Conservation (phyloP, 1,140 invertebrate genomes). For the Calycopis cecrops region DNA sequence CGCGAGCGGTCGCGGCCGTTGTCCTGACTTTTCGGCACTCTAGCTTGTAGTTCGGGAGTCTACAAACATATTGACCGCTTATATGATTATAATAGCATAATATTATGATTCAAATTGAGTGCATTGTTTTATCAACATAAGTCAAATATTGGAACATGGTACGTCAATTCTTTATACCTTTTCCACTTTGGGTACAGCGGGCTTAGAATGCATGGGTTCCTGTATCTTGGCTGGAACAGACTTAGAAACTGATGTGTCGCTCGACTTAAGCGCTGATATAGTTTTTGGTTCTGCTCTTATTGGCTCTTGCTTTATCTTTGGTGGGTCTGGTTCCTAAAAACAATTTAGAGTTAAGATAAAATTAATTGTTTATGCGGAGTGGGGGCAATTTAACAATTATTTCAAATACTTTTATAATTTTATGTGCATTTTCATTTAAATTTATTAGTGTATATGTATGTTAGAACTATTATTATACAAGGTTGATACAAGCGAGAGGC, state of each 20-base stretch:
- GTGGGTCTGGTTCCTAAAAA: constrained; percentile 46
- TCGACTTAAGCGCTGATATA: constrained; percentile 46
- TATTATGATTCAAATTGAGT: too few relatives aligned
- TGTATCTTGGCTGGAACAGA: constrained; percentile 54
- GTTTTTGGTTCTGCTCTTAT: constrained; percentile 52
- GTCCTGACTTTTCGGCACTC: constrained; percentile 33
- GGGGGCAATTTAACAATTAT: too few relatives aligned
- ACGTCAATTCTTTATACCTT: constrained; percentile 34
- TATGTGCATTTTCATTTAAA: too few relatives aligned
- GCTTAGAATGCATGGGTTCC: constrained; percentile 60
- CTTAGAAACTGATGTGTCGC: constrained; percentile 45
- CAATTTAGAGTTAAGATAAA: not conserved
- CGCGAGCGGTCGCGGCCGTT: constrained; percentile 22
- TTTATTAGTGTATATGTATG: too few relatives aligned
- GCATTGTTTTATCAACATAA: too few relatives aligned
- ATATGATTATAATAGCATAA: too few relatives aligned
- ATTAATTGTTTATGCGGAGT: too few relatives aligned
- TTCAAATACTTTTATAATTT: too few relatives aligned
- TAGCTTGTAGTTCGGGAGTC: constrained; percentile 60
- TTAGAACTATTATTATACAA: too few relatives aligned
- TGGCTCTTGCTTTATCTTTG: constrained; percentile 41
- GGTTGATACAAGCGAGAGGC: too few relatives aligned
- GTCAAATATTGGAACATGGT: too few relatives aligned
- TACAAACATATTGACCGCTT: constrained; percentile 24
- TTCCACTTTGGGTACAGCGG: constrained; percentile 51